These are phyloP conservation scores for Andrena bucephala DNA, from an alignment of 2,888 invertebrate species.

Conservation along the genomic window DNA sequence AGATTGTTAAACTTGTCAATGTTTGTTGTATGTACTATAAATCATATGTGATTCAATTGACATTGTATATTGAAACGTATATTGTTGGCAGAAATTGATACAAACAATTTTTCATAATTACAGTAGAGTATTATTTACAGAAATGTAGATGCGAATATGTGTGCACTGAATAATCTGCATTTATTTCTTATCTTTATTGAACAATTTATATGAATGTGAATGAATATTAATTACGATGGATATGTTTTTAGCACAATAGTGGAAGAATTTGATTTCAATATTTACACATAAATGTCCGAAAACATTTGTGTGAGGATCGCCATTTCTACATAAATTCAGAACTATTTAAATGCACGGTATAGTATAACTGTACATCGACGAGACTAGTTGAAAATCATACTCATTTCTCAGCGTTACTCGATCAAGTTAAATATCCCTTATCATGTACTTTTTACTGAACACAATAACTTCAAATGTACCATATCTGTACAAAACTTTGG, in stretches of 20 bases:
- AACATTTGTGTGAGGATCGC: conserved; percentile 37
- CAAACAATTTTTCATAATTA: conserved; percentile 8
- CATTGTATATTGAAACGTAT: conserved; percentile 11
- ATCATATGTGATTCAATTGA: too few relatives aligned
- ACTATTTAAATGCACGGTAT: conserved; percentile 32
- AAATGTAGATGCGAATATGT: conserved; percentile 9
- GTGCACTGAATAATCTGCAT: conserved; percentile 3
- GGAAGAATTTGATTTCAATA: conserved; percentile 40
- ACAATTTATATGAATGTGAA: conserved; percentile 32
- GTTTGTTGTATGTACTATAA: conserved; percentile 15
- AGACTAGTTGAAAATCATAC: conserved; percentile 37
- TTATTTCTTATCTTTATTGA: conserved; percentile 39
- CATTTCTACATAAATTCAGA: conserved; percentile 7
- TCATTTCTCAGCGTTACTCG: conserved; percentile 4
- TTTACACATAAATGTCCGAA: conserved; percentile 46
- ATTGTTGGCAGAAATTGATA: not conserved
- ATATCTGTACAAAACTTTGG: conserved; percentile 27
- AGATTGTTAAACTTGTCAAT: conserved; percentile 11
- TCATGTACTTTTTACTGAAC: conserved; percentile 18
- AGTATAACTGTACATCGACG: conserved; percentile 47
- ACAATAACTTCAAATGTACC: conserved; percentile 22
- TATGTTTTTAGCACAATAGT: conserved; percentile 37
- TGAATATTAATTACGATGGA: conserved; percentile 52
- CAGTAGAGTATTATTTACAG: conserved; percentile 24
- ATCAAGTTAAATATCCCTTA: conserved; percentile 3